phyloP scores from a whole-genome alignment of 2,888 invertebrate species.

The Rhabditoides inermis region DNA sequence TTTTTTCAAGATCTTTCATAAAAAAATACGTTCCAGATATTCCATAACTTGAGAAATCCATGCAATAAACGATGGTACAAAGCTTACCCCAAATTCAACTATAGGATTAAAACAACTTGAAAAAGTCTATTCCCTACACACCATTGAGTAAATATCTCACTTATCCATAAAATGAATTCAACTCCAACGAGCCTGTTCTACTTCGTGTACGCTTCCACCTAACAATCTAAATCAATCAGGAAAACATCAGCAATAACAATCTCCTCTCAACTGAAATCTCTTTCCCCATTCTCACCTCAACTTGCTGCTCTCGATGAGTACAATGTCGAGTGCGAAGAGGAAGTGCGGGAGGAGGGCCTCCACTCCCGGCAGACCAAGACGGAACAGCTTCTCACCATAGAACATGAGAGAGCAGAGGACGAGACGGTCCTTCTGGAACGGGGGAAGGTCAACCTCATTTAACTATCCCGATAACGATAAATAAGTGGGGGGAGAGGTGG shows the following conservation, averaged over 20 bases:
- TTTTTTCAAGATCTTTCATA: too few species aligned
- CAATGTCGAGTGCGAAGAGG: constrained; percentile 78
- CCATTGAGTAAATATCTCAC: neutral
- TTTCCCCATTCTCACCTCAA: constrained; percentile 37
- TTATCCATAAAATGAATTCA: neutral
- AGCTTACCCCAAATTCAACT: too few species aligned
- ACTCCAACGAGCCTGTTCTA: too few species aligned
- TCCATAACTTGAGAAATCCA: too few species aligned
- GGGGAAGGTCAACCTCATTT: neutral
- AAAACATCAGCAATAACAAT: neutral
- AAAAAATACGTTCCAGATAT: too few species aligned
- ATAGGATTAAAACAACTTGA: too few species aligned
- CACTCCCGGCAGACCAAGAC: constrained; percentile 73
- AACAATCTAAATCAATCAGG: too few species aligned
- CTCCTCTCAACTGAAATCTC: neutral
- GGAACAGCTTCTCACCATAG: constrained; percentile 66
- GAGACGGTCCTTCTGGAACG: constrained; percentile 41
- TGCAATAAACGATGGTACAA: too few species aligned
- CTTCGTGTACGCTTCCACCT: neutral
- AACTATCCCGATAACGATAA: constrained; percentile 73
- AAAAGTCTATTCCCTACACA: too few species aligned
- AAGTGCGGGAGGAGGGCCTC: constrained; percentile 81
- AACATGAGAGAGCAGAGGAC: constrained; percentile 51
- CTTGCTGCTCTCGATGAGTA: constrained; percentile 66
- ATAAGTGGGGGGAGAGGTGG: neutral